Conservation (phyloP, 2,888 invertebrate species). For the Drosophila sordidula region DNA sequence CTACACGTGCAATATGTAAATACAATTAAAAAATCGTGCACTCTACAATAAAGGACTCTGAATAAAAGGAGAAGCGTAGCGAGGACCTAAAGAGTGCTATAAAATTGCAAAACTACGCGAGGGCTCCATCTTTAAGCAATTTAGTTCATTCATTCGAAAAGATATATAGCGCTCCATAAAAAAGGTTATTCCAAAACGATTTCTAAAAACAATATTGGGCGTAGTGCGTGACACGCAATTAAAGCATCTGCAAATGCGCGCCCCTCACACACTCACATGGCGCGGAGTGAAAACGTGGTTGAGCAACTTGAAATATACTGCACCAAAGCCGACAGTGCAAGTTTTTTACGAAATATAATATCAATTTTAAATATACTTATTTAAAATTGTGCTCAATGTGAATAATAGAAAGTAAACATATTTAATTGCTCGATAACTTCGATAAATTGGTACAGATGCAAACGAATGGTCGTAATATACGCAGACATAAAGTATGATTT, state of each 20-base stretch:
- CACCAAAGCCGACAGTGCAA: not conserved
- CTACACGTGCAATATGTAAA: not conserved
- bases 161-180: too few relatives aligned
- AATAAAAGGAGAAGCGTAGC: not conserved
- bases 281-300: conserved; percentile 6
- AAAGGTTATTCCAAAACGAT: not conserved
- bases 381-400: not conserved
- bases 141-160: not conserved
- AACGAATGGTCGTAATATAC: not conserved
- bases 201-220: not conserved
- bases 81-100: not conserved
- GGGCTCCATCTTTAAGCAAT: not conserved
- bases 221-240: conserved; percentile 36
- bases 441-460: conserved; percentile 26
- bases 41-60: not conserved
- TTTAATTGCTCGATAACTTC: conserved; percentile 35
- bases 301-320: not conserved
- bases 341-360: not conserved
- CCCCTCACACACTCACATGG: conserved; percentile 36
- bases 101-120: not conserved
- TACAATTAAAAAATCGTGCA: too few relatives aligned
- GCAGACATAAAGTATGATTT: not conserved
- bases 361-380: not conserved
- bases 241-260: conserved; percentile 37
- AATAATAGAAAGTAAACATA: not conserved